These are phyloP conservation scores for Harpagifer antarcticus DNA, from an alignment of 2,797 vertebrate species.

Conservation along the genomic window DNA sequence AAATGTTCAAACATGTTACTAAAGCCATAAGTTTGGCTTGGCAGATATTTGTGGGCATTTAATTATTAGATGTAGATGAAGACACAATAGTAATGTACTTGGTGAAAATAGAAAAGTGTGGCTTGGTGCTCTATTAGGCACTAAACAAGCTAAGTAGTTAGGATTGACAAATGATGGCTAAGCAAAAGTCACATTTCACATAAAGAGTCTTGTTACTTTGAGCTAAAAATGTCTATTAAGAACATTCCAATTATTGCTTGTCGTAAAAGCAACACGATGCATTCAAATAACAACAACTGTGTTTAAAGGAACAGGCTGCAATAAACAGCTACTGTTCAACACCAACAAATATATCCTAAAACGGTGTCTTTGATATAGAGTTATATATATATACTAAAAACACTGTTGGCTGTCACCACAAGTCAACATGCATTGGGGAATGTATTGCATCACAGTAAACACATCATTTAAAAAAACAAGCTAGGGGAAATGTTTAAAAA, in stretches of 20 bases:
- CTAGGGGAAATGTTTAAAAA: slow-evolving; percentile 24
- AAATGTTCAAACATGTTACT: background rate
- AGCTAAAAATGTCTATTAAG: background rate
- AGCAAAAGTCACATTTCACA: too few relatives aligned
- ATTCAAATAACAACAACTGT: background rate
- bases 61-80: slow-evolving; percentile 1
- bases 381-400: background rate
- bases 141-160: too few relatives aligned
- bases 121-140: too few relatives aligned
- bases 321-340: slow-evolving; percentile 24
- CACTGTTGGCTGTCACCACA: slow-evolving; percentile 25
- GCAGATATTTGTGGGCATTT: slow-evolving; percentile 8
- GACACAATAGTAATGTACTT: slow-evolving; percentile 5
- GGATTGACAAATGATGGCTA: too few relatives aligned
- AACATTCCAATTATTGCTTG: background rate
- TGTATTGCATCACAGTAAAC: slow-evolving; percentile 48
- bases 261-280: background rate
- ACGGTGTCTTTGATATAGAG: background rate
- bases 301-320: background rate
- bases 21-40: background rate
- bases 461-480: slow-evolving; percentile 50
- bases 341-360: background rate
- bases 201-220: background rate
- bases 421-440: slow-evolving; percentile 8
- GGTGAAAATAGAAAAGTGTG: background rate